Conservation (phyloP, 2,888 invertebrate genomes). For the Oxyteleia sp. region DNA sequence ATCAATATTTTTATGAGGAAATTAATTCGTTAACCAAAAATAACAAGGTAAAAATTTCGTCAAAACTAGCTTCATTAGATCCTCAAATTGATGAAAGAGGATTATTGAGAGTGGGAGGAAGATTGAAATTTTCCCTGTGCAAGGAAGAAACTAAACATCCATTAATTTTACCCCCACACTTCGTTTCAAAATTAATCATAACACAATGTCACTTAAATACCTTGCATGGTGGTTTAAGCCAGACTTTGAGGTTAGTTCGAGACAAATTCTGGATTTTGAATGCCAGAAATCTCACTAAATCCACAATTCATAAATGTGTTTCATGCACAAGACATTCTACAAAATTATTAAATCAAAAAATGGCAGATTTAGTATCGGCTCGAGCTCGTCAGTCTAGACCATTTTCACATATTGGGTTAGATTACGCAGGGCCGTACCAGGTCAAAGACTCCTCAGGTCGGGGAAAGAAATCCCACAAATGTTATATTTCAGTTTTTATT, state of each 20-base stretch:
- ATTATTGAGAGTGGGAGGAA: slow-evolving; percentile 67
- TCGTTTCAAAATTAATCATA: background rate
- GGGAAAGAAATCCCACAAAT: slow-evolving; percentile 30
- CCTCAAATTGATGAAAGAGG: slow-evolving; percentile 5
- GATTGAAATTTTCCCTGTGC: slow-evolving; percentile 35
- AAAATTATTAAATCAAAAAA: background rate
- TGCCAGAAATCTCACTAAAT: background rate
- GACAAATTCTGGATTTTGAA: slow-evolving; percentile 8
- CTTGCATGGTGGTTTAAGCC: slow-evolving; percentile 2
- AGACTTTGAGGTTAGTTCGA: background rate
- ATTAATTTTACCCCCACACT: slow-evolving; percentile 1
- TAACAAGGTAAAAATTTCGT: too few species aligned
- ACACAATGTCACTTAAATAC: background rate
- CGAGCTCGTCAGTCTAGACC: slow-evolving; percentile 9
- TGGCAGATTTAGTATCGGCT: background rate
- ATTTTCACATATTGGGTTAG: slow-evolving; percentile 38
- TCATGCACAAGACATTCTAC: background rate
- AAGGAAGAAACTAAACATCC: background rate
- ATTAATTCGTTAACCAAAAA: too few species aligned
- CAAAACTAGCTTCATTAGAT: background rate
- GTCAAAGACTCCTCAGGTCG: slow-evolving; percentile 26
- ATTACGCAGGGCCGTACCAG: slow-evolving; percentile 46
- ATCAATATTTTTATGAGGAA: too few species aligned
- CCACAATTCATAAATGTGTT: background rate
- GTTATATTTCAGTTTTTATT: slow-evolving; percentile 47